Evolutionary conservation across 1,140 invertebrate species (phyloP), one percentile per base, ranked within the genome.

Genomic region (Neodiprion fabricii): DNA sequence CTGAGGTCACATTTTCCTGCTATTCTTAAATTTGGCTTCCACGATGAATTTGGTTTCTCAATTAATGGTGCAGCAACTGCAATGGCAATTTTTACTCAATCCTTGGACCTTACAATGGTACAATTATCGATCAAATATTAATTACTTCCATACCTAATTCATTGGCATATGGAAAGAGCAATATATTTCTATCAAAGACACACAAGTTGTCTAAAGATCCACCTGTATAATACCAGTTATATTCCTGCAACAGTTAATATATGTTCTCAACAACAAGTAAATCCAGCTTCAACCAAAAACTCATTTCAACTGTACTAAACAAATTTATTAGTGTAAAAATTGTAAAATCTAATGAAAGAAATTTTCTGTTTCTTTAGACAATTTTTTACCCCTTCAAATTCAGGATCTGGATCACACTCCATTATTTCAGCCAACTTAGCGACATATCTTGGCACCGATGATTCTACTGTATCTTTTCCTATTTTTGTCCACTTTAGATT

Each of bases 151-250:
- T 80, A 82, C 81, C 82, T 79, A 88, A 76, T 71, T 88, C 85
- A 40, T 77, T 77, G 68, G 78, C 72, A 74, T 81, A 88, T 68
- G 86, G 86, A 76, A 87, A 85, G 12, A 88, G 23, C 72, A 88
- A 77, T 76, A 87, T 74, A 82, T 80, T 77, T 47, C 74, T 77
- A 48, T 74, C 50, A 69, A 80, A 79, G 11, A 84, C 73, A 12
- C 10, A 47, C 21, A 86, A 28, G 74, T 75, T 76, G 28, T 80
- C 79, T 69, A 88, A 71, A 10, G 82, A 77, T 74, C 87, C 87
- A 73, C 87, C 87, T 48, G 83, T 86, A 49, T 86, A 87, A 74
- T 88, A 88, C 85, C 86, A 88, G 72, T 88, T 88, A 67, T 88
- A 88, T 68, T 71, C 76, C 85, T 86, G 47, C 72, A 85, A 79